phyloP scores from a whole-genome alignment of 2,888 invertebrate species.

The Plagodis pulveraria region DNA sequence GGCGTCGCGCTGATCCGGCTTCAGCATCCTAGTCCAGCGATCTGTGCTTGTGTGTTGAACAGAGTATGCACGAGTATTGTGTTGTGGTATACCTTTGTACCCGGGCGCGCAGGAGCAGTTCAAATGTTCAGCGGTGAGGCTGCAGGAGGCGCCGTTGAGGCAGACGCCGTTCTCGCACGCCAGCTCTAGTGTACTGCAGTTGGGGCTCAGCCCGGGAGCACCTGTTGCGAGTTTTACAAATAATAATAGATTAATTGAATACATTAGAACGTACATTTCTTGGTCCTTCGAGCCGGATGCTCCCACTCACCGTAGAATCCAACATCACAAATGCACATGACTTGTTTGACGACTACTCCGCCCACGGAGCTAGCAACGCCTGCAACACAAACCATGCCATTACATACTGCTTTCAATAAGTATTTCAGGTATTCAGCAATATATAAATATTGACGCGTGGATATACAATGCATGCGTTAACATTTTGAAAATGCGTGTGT shows the following conservation, averaged over 20 bases:
- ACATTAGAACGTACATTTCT: neutral
- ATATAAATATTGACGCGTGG: too few species aligned
- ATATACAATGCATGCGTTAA: too few species aligned
- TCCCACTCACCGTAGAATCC: constrained; percentile 83
- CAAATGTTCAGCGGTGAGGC: constrained; percentile 80
- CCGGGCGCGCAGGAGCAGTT: constrained; percentile 90
- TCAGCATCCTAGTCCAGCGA: too few species aligned
- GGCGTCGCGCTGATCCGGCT: too few species aligned
- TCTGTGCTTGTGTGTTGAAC: neutral
- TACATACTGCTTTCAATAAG: too few species aligned
- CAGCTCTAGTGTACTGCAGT: constrained; percentile 65
- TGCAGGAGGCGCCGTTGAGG: constrained; percentile 90
- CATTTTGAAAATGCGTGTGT: too few species aligned
- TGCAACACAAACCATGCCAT: constrained; percentile 37
- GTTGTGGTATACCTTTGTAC: constrained; percentile 88
- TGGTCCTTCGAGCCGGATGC: neutral
- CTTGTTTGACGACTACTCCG: constrained; percentile 62
- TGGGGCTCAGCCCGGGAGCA: constrained; percentile 64
- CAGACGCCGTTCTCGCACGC: constrained; percentile 90
- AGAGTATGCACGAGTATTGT: too few species aligned
- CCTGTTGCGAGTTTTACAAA: constrained; percentile 46
- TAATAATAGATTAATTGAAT: too few species aligned
- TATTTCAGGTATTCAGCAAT: too few species aligned
- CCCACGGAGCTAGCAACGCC: constrained; percentile 57
- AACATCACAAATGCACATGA: constrained; percentile 87